These are phyloP conservation scores for Clanis bilineata DNA, from an alignment of 2,888 invertebrate genomes.

Conservation along the genomic window DNA sequence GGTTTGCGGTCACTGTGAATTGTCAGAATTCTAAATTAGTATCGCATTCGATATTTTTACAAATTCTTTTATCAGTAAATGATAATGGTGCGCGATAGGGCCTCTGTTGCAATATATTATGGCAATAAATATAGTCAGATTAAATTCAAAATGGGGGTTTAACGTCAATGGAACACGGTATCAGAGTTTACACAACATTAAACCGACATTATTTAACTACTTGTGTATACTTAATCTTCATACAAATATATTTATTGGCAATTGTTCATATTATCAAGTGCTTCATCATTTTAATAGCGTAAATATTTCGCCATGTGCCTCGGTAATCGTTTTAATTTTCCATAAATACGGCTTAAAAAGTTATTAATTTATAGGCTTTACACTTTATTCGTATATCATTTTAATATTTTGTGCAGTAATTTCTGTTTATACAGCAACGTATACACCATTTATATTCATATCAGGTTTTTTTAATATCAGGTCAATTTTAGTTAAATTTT, in stretches of 20 bases:
- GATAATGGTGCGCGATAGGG: not conserved
- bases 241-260: not conserved
- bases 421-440: no score
- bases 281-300: slow-evolving; percentile 1
- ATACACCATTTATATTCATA: no score
- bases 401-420: no score
- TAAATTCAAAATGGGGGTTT: not conserved
- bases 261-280: not conserved
- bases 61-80: no score
- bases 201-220: not conserved
- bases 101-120: not conserved
- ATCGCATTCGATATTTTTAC: no score
- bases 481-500: no score
- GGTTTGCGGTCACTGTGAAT: no score
- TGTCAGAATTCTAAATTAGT: no score
- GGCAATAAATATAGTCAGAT: not conserved
- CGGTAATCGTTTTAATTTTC: not conserved
- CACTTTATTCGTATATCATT: not conserved
- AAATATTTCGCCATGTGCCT: not conserved
- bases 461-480: no score
- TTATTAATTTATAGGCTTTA: not conserved
- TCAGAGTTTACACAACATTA: not conserved
- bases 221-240: not conserved
- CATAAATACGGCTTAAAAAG: not conserved
- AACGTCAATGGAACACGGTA: not conserved